Percentiles rank a stretch among this genome's conserved stretches.
phyloP scores from a whole-genome alignment of 2,797 vertebrate species.

The Anguilla anguilla region DNA sequence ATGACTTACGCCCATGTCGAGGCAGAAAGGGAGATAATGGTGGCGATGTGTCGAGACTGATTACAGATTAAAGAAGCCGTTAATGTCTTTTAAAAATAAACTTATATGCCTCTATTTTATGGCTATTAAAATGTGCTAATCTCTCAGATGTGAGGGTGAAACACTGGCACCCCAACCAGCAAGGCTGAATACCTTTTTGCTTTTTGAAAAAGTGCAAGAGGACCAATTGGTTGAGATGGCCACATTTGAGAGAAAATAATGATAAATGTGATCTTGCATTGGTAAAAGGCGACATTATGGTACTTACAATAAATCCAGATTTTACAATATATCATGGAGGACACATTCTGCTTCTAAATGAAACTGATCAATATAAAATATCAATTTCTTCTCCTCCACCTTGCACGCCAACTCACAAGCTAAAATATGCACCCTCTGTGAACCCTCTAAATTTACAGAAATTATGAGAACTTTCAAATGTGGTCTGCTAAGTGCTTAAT shows the following conservation, averaged over 20 bases:
- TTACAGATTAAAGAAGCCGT: neutral
- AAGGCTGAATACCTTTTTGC: neutral
- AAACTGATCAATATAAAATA: no score
- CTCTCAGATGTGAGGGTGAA: neutral
- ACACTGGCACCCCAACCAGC: neutral
- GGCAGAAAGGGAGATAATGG: neutral
- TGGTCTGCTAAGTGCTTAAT: no score
- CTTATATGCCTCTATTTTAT: neutral
- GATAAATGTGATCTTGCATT: neutral
- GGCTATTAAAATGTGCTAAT: neutral
- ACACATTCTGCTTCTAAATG: no score
- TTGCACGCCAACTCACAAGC: no score
- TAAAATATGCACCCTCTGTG: no score
- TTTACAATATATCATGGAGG: neutral
- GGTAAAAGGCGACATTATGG: neutral
- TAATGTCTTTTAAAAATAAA: neutral
- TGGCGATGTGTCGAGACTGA: neutral
- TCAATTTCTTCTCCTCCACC: no score
- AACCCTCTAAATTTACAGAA: no score
- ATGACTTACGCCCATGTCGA: neutral
- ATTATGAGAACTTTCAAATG: no score
- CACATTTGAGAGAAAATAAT: neutral
- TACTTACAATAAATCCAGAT: neutral
- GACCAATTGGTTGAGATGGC: neutral
- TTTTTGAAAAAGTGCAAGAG: neutral